Evolutionary conservation across 2,113 vertebrate genomes (phyloP), one percentile per base, ranked within the genome.

Genomic region (Microtus richardsoni): DNA sequence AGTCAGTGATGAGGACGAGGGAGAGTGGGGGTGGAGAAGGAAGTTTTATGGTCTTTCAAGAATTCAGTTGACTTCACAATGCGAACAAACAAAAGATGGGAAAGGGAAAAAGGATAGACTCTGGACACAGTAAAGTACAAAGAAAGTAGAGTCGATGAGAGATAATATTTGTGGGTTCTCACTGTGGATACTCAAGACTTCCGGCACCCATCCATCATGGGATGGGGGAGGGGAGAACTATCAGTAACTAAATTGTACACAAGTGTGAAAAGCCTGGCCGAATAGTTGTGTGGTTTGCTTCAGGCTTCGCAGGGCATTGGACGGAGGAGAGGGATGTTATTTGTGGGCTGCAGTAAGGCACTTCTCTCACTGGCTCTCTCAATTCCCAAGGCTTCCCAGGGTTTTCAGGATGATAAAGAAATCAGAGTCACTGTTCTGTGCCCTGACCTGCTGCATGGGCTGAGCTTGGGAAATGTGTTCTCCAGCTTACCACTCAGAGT

Each of bases 381-480:
- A 49, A 41, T 93, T 94, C 54, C 75, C 60, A 68, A 77, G 36
- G 22, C 88, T 94, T 94, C 26, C 12, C n/a, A 62, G 47, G 78
- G 39, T 60, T 77, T 91, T 71, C 33, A 44, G 58, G 24, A 90
- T 22, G 41, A 52, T 10, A 82, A 13, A 89, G 28, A 88, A 73
- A 58, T 90, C 70, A 52, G 33, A 85, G 22, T 88, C 94, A 89
- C n/a, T 80, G 22, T 87, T 84, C 75, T 11, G 17, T 33, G 47
- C 28, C 28, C 47, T 94, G 74, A 94, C 85, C 92, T 79, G 73
- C 21, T 93, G 30, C 28, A 36, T 82, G 12, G n/a, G n/a, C 93
- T 94, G 88, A 94, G 95, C 2, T 91, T 93, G 95, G 41, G 70
- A 77, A 95, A 88, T n/a, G 71, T 83, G 94, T 86, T 79, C 41